These are phyloP conservation scores for Vultur gryphus DNA, from an alignment of 2,797 vertebrate species.

Conservation along the genomic window DNA sequence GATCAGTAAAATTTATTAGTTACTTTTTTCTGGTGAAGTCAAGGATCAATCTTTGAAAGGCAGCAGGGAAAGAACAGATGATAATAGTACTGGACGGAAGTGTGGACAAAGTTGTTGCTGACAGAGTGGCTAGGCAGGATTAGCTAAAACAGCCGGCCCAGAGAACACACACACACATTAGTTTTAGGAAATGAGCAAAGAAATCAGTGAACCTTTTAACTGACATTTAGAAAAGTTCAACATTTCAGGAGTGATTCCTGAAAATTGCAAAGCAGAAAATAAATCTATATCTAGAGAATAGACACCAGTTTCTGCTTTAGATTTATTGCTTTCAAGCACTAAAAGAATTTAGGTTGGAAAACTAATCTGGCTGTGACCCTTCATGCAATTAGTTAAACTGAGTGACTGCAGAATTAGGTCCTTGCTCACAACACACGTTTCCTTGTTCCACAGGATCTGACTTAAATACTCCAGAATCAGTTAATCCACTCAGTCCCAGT, in stretches of 20 bases:
- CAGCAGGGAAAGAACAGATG: background rate
- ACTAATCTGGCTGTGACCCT: background rate
- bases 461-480: background rate
- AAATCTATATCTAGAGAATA: background rate
- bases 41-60: background rate
- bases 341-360: background rate
- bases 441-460: background rate
- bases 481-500: background rate
- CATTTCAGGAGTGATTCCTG: background rate
- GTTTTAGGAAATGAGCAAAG: background rate
- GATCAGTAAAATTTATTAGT: background rate
- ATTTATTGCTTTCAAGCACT: background rate
- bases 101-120: background rate
- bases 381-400: background rate
- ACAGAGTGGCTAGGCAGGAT: background rate
- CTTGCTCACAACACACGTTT: accelerated
- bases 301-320: background rate
- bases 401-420: background rate
- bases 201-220: constrained; percentile 29
- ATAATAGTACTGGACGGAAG: background rate
- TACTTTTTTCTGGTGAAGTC: background rate
- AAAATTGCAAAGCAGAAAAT: constrained; percentile 10
- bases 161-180: background rate
- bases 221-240: constrained; percentile 63
- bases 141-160: background rate